Base-by-base conservation (phyloP, 2,113 vertebrate genomes). In the Channa argus region DNA sequence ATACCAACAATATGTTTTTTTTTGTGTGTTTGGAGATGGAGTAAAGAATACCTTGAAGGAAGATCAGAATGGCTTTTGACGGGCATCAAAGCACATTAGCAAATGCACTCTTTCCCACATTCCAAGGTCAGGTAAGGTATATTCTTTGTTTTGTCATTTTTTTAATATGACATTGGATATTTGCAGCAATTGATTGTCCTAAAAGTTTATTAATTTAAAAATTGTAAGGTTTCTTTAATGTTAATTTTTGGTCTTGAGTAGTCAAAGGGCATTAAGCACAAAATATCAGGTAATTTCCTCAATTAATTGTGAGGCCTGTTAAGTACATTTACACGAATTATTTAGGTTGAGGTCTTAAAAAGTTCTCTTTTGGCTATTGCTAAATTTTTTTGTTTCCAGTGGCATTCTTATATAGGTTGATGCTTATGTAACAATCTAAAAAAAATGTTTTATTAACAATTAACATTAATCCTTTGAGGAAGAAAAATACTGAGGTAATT, bases 91-190 rank as follows among this genome's bases (percentile, higher is more conserved):
- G 43, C 55, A 13, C 64, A 14, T 67, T 70, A 54, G 52, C 82
- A 63, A 85, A 86, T 58, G 85, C 83, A 9, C 84, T 80, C 15
- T 85, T 85, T 63, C 79, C 84, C 12, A 24, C 79, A 4, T 63
- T 71, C 56, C 85, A 90, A 50, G 56, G 43, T 46, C 89, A 92
- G 90, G 94, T 93, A 90, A 90, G 82, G 0, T n/a, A 2, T 51
- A 12, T 10, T 13, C 33, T 54, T 12, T 56, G 2, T 24, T 24
- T 24, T 5, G 9, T 38, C 4, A 10, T 24, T 24, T 0, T 61
- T 58, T 51, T 14, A 74, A 24, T 24, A 34, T 43, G 43, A 54
- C 1, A 45, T 60, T 6, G 0, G 11, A 36, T 8, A 39, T 77
- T 34, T 46, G 2, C 5, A 38, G 12, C 6, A 45, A 2, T 13